A percentile compares a stretch with the other conserved stretches of the same genome.
Conservation (phyloP, 2,113 vertebrate species). For the Rhea pennata region DNA sequence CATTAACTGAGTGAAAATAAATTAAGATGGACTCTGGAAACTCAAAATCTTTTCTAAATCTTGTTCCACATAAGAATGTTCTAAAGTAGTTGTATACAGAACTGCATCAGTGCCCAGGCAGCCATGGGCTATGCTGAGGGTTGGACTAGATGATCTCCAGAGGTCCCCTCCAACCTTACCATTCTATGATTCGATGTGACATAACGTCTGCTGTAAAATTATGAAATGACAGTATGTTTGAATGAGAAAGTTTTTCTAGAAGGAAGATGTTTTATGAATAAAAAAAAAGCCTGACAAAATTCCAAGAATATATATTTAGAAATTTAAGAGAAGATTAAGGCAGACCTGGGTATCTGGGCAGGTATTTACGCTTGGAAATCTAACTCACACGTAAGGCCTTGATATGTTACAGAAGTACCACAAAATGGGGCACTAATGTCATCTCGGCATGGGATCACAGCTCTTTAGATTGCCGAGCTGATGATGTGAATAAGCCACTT, state of each 20-base stretch:
- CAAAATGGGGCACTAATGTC: not conserved
- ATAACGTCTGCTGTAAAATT: not conserved
- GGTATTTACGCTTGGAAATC: not conserved
- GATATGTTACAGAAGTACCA: not conserved
- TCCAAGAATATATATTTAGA: not conserved
- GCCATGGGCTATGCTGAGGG: not conserved
- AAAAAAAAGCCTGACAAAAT: not conserved
- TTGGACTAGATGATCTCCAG: too few species aligned
- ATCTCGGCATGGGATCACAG: not conserved
- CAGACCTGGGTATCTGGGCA: not conserved
- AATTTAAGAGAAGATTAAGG: not conserved
- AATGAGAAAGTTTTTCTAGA: not conserved
- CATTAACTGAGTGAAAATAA: not conserved
- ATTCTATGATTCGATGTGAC: not conserved
- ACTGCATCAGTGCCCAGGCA: not conserved
- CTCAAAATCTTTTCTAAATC: not conserved
- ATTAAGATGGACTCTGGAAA: not conserved
- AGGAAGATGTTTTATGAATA: not conserved
- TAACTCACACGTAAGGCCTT: not conserved
- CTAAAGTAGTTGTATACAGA: not conserved
- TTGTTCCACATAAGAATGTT: not conserved
- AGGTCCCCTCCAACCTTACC: too few species aligned
- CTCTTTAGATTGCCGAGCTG: not conserved
- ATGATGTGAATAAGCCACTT: not conserved
- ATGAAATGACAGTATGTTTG: not conserved